Conservation (phyloP, 2,113 vertebrate genomes). For the Xenopus laevis region DNA sequence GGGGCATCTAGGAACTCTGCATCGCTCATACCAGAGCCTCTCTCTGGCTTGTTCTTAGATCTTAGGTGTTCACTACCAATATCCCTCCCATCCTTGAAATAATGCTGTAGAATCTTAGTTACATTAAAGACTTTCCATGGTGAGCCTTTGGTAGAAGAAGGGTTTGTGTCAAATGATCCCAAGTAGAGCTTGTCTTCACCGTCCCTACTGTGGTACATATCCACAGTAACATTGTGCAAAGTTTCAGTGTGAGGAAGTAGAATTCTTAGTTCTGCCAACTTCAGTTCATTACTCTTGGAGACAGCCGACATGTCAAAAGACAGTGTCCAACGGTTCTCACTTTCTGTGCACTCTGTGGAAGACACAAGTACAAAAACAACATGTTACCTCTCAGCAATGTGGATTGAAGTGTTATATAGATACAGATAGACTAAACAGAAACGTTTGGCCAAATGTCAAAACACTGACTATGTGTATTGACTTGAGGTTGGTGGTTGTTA, state of each 20-base stretch:
- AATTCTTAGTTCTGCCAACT: constrained; percentile 73
- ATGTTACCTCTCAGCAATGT: neutral
- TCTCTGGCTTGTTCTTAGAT: neutral
- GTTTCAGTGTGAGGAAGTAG: constrained; percentile 54
- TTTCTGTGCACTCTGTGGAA: constrained; percentile 67
- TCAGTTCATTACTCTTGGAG: constrained; percentile 65
- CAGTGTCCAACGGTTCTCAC: constrained; percentile 67
- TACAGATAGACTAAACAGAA: neutral
- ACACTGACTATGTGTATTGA: constrained; percentile 67
- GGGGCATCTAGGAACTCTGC: rapidly evolving
- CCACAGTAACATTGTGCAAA: constrained; percentile 55
- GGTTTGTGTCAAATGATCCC: constrained; percentile 61
- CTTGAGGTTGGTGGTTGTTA: constrained; percentile 38
- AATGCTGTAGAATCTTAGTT: constrained; percentile 67
- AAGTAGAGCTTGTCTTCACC: constrained; percentile 60
- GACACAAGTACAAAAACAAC: constrained; percentile 13
- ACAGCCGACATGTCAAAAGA: constrained; percentile 83
- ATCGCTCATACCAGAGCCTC: neutral
- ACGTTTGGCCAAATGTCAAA: constrained; percentile 61
- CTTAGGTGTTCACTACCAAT: constrained; percentile 34
- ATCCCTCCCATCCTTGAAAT: constrained; percentile 57
- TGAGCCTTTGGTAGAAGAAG: constrained; percentile 46
- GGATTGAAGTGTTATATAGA: neutral
- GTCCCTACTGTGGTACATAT: constrained; percentile 71
- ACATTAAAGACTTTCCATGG: constrained; percentile 78